Evolutionary conservation across 1,140 invertebrate genomes (phyloP).

Genomic region (Pentalonia nigronervosa): DNA sequence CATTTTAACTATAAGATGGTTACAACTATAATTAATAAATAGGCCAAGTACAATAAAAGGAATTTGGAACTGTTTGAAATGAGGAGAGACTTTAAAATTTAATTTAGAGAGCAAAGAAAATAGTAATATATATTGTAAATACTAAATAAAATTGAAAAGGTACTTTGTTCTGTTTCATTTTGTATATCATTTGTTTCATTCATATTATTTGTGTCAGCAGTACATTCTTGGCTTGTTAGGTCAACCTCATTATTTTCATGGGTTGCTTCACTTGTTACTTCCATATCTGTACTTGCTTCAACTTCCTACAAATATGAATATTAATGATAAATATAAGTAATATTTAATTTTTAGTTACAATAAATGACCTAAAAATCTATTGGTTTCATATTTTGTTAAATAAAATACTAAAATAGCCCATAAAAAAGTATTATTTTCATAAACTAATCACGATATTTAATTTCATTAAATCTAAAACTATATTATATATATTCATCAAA

Average conservation of each 20-base stretch:
- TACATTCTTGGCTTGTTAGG: constrained; percentile 48
- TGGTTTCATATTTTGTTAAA: background rate
- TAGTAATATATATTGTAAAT: background rate
- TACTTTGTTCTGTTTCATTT: constrained; percentile 52
- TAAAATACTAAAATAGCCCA: background rate
- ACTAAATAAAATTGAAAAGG: background rate
- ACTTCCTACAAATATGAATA: constrained; percentile 62
- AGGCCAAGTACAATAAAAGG: background rate
- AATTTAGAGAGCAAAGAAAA: background rate
- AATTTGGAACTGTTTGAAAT: background rate
- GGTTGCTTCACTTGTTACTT: constrained; percentile 63
- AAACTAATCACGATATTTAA: too few species aligned
- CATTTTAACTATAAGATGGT: background rate
- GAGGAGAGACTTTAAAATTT: background rate
- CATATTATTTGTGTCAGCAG: constrained; percentile 54
- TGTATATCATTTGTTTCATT: constrained; percentile 50
- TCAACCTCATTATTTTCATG: constrained; percentile 74
- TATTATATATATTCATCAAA: too few species aligned
- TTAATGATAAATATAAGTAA: background rate
- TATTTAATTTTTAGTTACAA: background rate
- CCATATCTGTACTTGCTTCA: constrained; percentile 64
- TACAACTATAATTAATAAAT: background rate
- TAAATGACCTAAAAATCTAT: background rate
- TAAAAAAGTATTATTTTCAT: too few species aligned
- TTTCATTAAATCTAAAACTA: too few species aligned